These are phyloP conservation scores for Nebria salina DNA, from an alignment of 2,888 invertebrate species.

Conservation along the genomic window DNA sequence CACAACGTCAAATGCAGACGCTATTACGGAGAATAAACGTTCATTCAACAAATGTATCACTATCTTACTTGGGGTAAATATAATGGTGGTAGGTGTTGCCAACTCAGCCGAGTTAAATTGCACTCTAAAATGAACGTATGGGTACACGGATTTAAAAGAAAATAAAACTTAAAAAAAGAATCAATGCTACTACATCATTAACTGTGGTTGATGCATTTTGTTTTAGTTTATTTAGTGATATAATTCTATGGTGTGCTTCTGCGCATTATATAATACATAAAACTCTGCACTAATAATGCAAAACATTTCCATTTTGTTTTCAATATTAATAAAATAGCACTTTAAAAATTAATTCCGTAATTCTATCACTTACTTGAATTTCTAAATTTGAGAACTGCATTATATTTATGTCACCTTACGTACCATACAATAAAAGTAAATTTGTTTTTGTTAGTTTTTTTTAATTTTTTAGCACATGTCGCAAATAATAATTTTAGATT, in stretches of 20 bases:
- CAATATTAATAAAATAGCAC: no score
- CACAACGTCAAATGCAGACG: constrained; percentile 11
- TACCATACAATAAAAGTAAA: no score
- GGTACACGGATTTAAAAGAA: neutral
- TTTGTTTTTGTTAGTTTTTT: no score
- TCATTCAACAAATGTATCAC: constrained; percentile 15
- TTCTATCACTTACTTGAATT: no score
- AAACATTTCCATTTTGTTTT: no score
- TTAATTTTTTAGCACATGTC: no score
- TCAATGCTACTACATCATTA: neutral
- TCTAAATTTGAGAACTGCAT: no score
- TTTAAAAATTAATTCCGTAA: no score
- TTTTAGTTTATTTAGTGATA: neutral
- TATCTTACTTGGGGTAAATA: neutral
- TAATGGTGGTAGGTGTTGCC: constrained; percentile 10
- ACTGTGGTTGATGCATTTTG: neutral
- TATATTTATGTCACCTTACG: no score
- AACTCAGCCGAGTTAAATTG: constrained; percentile 12
- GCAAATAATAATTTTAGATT: neutral
- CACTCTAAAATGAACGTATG: constrained; percentile 11
- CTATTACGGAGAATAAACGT: constrained; percentile 8
- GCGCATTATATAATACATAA: no score
- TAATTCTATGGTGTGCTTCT: neutral
- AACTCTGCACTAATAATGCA: no score
- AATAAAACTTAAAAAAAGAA: constrained; percentile 2